A percentile compares a stretch with the other conserved stretches of the same genome.
phyloP scores from a whole-genome alignment of 2,797 vertebrate genomes.

The Lagorchestes hirsutus region DNA sequence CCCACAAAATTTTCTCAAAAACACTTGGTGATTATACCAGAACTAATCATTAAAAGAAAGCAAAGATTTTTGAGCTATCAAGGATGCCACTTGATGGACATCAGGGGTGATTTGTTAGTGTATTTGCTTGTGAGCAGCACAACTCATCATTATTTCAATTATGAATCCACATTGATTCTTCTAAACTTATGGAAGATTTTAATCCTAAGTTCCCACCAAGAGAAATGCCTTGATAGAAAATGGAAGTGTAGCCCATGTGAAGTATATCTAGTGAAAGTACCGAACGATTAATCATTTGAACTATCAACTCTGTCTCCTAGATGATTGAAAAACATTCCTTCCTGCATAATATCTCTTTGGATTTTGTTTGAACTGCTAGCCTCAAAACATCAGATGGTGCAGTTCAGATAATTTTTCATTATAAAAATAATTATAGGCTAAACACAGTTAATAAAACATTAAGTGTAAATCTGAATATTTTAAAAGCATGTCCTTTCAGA shows the following conservation, averaged over 20 bases:
- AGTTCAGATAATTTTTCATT: constrained; percentile 77
- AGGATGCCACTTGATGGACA: background rate
- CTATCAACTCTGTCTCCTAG: constrained; percentile 63
- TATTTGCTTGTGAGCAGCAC: background rate
- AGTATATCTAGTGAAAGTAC: constrained; percentile 54
- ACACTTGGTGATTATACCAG: background rate
- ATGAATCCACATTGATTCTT: constrained; percentile 29
- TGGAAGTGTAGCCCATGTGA: constrained; percentile 1
- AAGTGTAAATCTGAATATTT: constrained; percentile 80
- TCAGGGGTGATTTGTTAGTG: background rate
- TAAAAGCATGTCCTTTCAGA: constrained; percentile 75
- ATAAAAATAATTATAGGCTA: constrained; percentile 81
- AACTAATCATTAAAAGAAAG: background rate
- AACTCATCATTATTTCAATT: background rate
- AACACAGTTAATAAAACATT: constrained; percentile 83
- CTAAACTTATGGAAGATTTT: constrained; percentile 41
- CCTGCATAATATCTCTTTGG: constrained; percentile 64
- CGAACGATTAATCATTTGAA: constrained; percentile 66
- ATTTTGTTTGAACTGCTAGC: constrained; percentile 73
- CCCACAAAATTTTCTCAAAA: background rate
- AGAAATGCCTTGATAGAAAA: constrained; percentile 69
- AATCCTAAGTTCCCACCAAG: background rate
- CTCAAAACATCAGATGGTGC: constrained; percentile 71
- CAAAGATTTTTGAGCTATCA: background rate
- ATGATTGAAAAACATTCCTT: constrained; percentile 34